phyloP scores from a whole-genome alignment of 37 sponge, comb jelly and placozoan species.

The Cladorhizidae sp. region DNA sequence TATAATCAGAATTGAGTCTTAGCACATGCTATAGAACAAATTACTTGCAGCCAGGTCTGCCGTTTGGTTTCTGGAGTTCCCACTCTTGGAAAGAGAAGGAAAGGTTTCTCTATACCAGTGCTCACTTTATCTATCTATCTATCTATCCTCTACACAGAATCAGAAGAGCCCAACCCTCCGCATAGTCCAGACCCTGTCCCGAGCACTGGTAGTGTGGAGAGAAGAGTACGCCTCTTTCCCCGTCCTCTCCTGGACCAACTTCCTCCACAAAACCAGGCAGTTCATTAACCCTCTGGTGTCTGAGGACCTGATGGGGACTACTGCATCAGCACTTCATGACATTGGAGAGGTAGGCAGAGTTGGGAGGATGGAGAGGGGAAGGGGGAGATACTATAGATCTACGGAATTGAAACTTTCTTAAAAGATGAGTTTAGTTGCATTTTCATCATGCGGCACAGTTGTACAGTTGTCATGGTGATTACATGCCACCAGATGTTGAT shows the following conservation, averaged over 20 bases:
- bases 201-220: conserved; percentile 61
- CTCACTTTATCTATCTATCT: no score
- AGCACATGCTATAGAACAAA: no score
- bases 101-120: no score
- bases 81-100: no score
- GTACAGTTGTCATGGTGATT: not conserved
- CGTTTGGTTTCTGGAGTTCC: no score
- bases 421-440: not conserved
- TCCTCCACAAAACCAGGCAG: conserved; percentile 43
- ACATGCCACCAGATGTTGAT: not conserved
- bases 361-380: not conserved
- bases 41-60: no score
- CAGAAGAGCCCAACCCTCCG: conserved; percentile 45
- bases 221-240: conserved; percentile 57
- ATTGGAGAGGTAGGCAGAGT: conserved; percentile 81
- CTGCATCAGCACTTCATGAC: conserved; percentile 55
- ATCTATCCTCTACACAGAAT: conserved; percentile 48
- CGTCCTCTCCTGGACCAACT: conserved; percentile 73
- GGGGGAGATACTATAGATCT: not conserved
- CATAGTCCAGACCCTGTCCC: conserved; percentile 52
- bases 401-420: not conserved
- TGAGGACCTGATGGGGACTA: conserved; percentile 38
- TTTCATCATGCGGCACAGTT: not conserved
- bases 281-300: conserved; percentile 83
- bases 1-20: no score